These are phyloP conservation scores for Dendrolimus pini DNA, from an alignment of 2,888 invertebrate genomes.

Conservation along the genomic window DNA sequence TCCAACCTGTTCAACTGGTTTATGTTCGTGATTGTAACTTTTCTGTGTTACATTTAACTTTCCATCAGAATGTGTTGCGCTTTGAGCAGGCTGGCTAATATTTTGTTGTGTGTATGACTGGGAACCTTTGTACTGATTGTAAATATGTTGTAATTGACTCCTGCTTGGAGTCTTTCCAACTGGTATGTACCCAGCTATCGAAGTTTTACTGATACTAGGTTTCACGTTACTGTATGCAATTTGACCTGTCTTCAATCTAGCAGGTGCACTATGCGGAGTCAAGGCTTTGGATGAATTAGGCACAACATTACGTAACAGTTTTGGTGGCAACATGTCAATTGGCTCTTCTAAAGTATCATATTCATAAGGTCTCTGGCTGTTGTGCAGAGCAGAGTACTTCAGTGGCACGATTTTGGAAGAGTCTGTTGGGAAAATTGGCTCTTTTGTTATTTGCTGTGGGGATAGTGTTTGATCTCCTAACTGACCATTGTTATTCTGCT, in stretches of 20 bases:
- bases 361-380: conserved; percentile 22
- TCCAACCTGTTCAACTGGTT: conserved; percentile 45
- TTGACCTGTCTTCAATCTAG: conserved; percentile 20
- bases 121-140: conserved; percentile 60
- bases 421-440: conserved; percentile 50
- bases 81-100: conserved; percentile 26
- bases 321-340: conserved; percentile 44
- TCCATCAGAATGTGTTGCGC: conserved; percentile 40
- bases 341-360: conserved; percentile 65
- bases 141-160: conserved; percentile 53
- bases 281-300: conserved; percentile 47
- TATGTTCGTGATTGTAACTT: conserved; percentile 17
- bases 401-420: conserved; percentile 25
- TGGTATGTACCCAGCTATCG: conserved; percentile 38
- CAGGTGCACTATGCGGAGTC: conserved; percentile 35
- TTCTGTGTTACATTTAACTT: conserved; percentile 28
- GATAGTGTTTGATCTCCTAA: conserved; percentile 12
- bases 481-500: no score
- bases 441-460: conserved; percentile 27
- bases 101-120: conserved; percentile 56
- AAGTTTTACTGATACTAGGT: conserved; percentile 56
- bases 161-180: conserved; percentile 42
- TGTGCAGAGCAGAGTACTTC: conserved; percentile 8
- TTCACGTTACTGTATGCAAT: conserved; percentile 42
- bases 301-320: conserved; percentile 28